These are phyloP conservation scores for Chondrilla cf. caribensis DNA, from an alignment of 37 sponge, comb jelly and placozoan genomes.

Conservation along the genomic window DNA sequence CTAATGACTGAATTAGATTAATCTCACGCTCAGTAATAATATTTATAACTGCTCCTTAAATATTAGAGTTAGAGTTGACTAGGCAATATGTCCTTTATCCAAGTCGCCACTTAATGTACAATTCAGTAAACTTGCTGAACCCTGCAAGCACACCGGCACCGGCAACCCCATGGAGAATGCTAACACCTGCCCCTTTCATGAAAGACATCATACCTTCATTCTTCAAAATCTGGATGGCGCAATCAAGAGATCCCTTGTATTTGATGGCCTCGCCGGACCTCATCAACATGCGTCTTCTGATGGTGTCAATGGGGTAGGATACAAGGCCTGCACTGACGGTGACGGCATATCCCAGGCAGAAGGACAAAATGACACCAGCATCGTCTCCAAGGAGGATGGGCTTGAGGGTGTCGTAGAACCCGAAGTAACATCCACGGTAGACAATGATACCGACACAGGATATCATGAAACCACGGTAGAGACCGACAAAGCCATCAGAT, in stretches of 20 bases:
- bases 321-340: constrained; percentile 85
- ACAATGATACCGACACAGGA: constrained; percentile 94
- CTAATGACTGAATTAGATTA: no score
- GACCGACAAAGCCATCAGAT: constrained; percentile 82
- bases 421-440: constrained; percentile 93
- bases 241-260: constrained; percentile 89
- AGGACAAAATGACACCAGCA: constrained; percentile 64
- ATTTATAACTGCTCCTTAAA: no score
- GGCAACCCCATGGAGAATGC: constrained; percentile 92
- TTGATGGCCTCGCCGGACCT: constrained; percentile 85
- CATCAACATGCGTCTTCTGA: constrained; percentile 98
- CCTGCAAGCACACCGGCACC: constrained; percentile 94
- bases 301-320: constrained; percentile 96
- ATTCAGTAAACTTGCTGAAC: constrained; percentile 83
- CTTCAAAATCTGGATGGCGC: constrained; percentile 68
- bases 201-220: constrained; percentile 83
- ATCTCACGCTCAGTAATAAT: no score
- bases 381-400: constrained; percentile 83
- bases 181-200: constrained; percentile 95
- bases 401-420: constrained; percentile 92
- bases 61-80: no score
- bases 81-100: not conserved
- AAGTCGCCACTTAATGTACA: constrained; percentile 51
- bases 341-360: constrained; percentile 81
- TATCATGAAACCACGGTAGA: constrained; percentile 88